Evolutionary conservation across 2,113 vertebrate species (phyloP).

Genomic region (Brevimyrus niger): DNA sequence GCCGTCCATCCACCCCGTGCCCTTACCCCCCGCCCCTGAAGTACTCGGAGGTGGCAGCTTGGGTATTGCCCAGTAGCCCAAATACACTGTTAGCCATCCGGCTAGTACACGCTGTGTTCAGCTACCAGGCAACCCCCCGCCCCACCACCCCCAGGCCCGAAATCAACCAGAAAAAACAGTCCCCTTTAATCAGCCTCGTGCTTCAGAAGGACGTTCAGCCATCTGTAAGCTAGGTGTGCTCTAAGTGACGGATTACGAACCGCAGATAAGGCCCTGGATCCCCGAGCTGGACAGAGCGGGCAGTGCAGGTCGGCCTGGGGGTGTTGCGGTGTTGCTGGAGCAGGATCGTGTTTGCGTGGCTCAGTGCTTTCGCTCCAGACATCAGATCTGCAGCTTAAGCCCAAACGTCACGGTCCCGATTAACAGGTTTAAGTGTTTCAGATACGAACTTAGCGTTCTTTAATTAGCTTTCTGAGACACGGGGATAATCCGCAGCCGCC

Average conservation of each 20-base stretch:
- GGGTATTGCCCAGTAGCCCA: not conserved
- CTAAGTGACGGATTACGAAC: not conserved
- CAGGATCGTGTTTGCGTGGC: conserved; percentile 5
- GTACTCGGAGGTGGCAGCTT: not conserved
- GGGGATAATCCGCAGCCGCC: not conserved
- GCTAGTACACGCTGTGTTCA: not conserved
- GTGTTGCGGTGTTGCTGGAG: conserved; percentile 26
- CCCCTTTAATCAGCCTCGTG: not conserved
- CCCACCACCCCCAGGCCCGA: not conserved
- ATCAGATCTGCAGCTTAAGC: conserved; percentile 9
- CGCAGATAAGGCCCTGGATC: not conserved
- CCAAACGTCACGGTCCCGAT: conserved; percentile 18
- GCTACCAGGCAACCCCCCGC: not conserved
- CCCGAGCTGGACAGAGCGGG: not conserved
- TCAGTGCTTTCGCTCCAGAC: conserved; percentile 8
- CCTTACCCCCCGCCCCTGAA: not conserved
- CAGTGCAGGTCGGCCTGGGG: not conserved
- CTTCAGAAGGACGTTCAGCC: not conserved
- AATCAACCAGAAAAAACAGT: not conserved
- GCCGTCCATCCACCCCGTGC: not conserved
- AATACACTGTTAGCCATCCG: not conserved
- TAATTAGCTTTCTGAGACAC: conserved; percentile 14
- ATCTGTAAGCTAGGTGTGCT: not conserved
- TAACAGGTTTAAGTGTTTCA: conserved; percentile 19
- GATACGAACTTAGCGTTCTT: conserved; percentile 9